Evolutionary conservation across 2,888 invertebrate genomes (phyloP), one percentile per base, ranked within the genome.

Genomic region (Noctua fimbriata): DNA sequence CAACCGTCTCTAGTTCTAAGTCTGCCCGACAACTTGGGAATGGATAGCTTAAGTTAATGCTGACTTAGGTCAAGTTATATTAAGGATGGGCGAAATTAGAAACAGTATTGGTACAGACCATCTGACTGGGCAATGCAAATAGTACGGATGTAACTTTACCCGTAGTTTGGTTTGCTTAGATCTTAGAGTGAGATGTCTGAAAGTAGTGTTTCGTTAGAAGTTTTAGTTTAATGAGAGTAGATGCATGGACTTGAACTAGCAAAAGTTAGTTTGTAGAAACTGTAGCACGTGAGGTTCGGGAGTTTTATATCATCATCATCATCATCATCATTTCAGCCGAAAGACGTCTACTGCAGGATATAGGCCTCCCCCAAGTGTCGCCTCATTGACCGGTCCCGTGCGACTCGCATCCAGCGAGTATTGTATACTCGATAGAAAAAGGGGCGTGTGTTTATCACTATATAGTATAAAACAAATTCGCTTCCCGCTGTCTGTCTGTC

Each of bases 11-110:
- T 0, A 44, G 71, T 41, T 18, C 67, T 28, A 82, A 81, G 76
- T 82, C 60, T 67, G 52, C 66, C 70, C 49, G 49, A 67, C 36
- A 81, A 83, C 80, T 88, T 88, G 44, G 78, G n/a, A 87, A 87
- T 80, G 71, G 78, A 89, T 87, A 87, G 85, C 69, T 80, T 77
- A 79, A 87, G 75, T 83, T 87, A 87, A 87, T 88, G 82, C 80
- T 73, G 81, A 85, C 81, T 87, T 79, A 82, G 87, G 81, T 83
- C 87, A 87, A 87, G 67, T 87, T 88, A 80, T 86, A 82, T 87
- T 81, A 78, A 73, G 80, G 79, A 87, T 79, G 84, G 58, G 21
- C 74, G 78, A 76, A 85, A 81, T 85, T 81, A 78, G 75, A 71
- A 66, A 66, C 78, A 74, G 78, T 79, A 76, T 73, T 84, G 72